A percentile compares a stretch with the other conserved stretches of the same genome.
Conservation (phyloP, 2,888 invertebrate genomes). For the Nymphalis c-album region DNA sequence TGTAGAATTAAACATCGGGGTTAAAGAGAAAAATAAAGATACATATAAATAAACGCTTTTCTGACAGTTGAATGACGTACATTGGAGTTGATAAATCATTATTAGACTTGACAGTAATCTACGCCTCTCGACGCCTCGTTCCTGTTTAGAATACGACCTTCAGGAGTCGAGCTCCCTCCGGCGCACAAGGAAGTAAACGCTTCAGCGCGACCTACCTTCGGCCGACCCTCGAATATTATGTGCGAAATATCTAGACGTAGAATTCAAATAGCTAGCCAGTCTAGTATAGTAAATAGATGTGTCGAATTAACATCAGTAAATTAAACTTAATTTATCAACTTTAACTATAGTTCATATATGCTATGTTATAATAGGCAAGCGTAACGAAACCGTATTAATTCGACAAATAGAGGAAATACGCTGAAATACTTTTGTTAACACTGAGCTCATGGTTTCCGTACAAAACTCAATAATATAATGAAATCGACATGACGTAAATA, state of each 20-base stretch:
- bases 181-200: conserved; percentile 63
- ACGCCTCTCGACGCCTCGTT: conserved; percentile 62
- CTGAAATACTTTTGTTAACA: conserved; percentile 56
- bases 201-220: conserved; percentile 62
- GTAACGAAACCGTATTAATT: conserved; percentile 57
- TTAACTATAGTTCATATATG: neutral
- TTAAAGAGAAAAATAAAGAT: conserved; percentile 12
- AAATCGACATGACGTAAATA: neutral
- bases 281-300: no score
- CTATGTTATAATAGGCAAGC: conserved; percentile 28
- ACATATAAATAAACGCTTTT: conserved; percentile 28
- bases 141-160: conserved; percentile 70
- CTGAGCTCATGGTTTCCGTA: conserved; percentile 56
- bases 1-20: conserved; percentile 45
- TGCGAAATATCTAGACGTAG: conserved; percentile 9
- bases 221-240: conserved; percentile 45
- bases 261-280: neutral
- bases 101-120: conserved; percentile 64
- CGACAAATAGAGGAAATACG: conserved; percentile 68
- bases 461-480: conserved; percentile 34
- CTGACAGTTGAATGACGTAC: conserved; percentile 45
- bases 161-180: conserved; percentile 58
- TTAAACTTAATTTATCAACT: neutral
- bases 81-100: conserved; percentile 69
- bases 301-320: no score